phyloP scores from a whole-genome alignment of 2,797 vertebrate genomes.

The Orestias chungarensis region DNA sequence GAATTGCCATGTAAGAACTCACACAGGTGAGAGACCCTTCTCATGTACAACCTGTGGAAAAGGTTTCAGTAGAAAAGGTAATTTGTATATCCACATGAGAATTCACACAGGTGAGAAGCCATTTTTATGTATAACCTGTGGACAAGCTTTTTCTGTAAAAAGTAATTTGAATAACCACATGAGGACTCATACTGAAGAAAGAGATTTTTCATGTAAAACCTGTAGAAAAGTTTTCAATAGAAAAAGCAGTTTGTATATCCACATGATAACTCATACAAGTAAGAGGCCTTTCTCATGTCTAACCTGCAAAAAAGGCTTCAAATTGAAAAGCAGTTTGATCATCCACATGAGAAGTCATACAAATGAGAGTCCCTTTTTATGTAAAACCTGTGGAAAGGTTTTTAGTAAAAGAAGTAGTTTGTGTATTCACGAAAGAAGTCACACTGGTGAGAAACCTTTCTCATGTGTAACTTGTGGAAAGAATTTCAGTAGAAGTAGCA shows the following conservation, averaged over 20 bases:
- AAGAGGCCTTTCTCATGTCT: not conserved
- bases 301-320: not conserved
- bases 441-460: not conserved
- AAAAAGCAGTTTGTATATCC: not conserved
- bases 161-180: too few relatives aligned
- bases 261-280: not conserved
- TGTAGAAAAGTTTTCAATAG: not conserved
- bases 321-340: not conserved
- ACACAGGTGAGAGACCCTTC: not conserved
- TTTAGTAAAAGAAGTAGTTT: not conserved
- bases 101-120: not conserved
- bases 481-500: not conserved
- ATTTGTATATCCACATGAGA: not conserved
- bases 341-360: not conserved
- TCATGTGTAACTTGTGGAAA: not conserved
- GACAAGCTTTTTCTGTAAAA: too few relatives aligned
- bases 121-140: too few relatives aligned
- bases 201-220: too few relatives aligned
- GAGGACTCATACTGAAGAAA: too few relatives aligned
- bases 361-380: not conserved
- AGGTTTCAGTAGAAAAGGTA: too few relatives aligned
- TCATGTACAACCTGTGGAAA: not conserved
- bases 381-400: not conserved
- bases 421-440: not conserved
- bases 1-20: not conserved